Conservation (phyloP, 2,113 vertebrate genomes). For the Xiphorhynchus elegans region DNA sequence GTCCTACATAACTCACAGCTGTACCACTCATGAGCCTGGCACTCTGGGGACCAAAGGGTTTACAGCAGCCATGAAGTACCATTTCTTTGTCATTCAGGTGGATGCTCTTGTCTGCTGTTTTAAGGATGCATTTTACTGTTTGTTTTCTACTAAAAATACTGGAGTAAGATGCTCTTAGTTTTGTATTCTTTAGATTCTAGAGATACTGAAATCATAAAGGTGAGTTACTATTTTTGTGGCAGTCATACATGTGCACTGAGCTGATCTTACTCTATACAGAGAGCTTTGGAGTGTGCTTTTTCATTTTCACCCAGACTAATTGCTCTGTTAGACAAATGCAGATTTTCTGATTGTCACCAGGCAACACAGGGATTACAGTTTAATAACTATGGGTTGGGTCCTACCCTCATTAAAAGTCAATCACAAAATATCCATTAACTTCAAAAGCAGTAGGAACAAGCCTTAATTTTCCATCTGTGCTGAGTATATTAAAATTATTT, state of each 20-base stretch:
- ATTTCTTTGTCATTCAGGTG: neutral
- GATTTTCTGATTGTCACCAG: constrained; percentile 32
- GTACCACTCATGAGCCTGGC: neutral
- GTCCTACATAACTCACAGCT: neutral
- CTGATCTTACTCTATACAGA: neutral
- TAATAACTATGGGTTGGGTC: neutral
- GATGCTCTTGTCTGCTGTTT: neutral
- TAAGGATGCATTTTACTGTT: neutral
- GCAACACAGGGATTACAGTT: constrained; percentile 29
- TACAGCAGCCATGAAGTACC: neutral
- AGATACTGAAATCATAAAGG: neutral
- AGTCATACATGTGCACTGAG: neutral
- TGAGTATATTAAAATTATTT: constrained; percentile 22
- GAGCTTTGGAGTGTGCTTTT: neutral
- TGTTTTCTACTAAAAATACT: neutral
- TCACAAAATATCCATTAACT: constrained; percentile 49
- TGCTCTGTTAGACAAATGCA: neutral
- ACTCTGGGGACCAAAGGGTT: neutral
- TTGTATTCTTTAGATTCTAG: neutral
- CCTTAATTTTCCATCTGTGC: constrained; percentile 29
- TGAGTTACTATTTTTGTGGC: neutral
- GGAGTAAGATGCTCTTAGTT: neutral
- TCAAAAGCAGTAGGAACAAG: constrained; percentile 36
- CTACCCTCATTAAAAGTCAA: constrained; percentile 33
- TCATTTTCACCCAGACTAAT: neutral